A percentile compares a stretch with the other conserved stretches of the same genome.
phyloP scores from a whole-genome alignment of 2,113 vertebrate species.

The Antennarius striatus region DNA sequence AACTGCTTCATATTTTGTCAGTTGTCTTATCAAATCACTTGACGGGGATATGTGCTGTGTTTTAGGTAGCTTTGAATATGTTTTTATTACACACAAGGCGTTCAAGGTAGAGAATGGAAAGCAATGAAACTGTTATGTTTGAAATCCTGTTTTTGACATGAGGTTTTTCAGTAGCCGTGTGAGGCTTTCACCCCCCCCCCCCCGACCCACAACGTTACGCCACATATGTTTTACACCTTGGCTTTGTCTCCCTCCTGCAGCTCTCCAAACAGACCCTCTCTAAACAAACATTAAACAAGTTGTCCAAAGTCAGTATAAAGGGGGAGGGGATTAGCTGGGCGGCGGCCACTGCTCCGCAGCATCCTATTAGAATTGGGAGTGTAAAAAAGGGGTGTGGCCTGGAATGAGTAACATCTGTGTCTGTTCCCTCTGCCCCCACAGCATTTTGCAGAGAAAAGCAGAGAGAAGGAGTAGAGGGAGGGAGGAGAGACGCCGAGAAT shows the following conservation, averaged over 20 bases:
- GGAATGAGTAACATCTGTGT: conserved; percentile 80
- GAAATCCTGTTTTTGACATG: neutral
- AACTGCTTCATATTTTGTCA: conserved; percentile 3
- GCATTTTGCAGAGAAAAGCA: conserved; percentile 68
- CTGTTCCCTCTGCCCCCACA: conserved; percentile 67
- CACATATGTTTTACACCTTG: conserved; percentile 34
- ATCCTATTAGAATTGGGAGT: conserved; percentile 77
- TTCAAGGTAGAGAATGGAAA: neutral
- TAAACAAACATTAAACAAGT: conserved; percentile 65
- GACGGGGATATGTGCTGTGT: neutral
- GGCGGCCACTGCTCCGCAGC: conserved; percentile 55
- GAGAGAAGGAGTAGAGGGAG: conserved; percentile 46
- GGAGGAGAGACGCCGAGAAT: conserved; percentile 30
- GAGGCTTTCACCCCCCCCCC: conserved; percentile 8
- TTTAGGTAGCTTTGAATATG: neutral
- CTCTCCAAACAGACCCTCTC: conserved; percentile 55
- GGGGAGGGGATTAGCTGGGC: conserved; percentile 52
- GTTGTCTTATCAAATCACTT: neutral
- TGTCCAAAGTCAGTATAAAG: conserved; percentile 29
- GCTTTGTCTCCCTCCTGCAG: conserved; percentile 45
- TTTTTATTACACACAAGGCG: conserved; percentile 6
- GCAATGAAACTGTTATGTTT: neutral
- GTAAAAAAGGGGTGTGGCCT: conserved; percentile 81
- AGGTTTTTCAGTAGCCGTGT: neutral
- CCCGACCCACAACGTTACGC: conserved; percentile 7